Conservation (phyloP, 1,140 invertebrate species). For the Drosophila hydei region DNA sequence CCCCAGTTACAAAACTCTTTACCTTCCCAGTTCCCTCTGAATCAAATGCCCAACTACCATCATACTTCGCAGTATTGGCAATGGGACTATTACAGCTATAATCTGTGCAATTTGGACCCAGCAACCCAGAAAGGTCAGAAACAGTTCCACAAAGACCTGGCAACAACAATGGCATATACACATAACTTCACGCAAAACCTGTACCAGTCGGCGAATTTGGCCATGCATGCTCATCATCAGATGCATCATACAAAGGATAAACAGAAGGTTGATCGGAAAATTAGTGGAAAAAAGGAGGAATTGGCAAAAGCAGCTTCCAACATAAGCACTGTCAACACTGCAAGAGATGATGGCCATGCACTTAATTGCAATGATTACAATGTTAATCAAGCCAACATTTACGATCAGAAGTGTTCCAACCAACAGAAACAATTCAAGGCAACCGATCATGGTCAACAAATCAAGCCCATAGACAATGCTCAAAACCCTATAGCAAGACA, state of each 20-base stretch:
- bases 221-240: conserved; percentile 78
- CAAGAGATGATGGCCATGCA: conserved; percentile 50
- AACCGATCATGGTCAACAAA: conserved; percentile 61
- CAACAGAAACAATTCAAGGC: conserved; percentile 62
- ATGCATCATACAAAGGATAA: conserved; percentile 79
- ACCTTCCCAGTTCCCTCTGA: conserved; percentile 85
- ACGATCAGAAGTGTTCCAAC: conserved; percentile 60
- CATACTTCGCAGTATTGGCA: conserved; percentile 87
- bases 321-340: conserved; percentile 32
- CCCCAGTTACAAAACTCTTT: conserved; percentile 74
- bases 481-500: conserved; percentile 48
- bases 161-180: conserved; percentile 80
- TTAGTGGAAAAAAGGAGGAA: conserved; percentile 68
- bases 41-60: conserved; percentile 87
- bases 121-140: conserved; percentile 77
- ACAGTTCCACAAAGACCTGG: conserved; percentile 82
- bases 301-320: conserved; percentile 35
- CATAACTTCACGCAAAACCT: conserved; percentile 80
- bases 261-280: conserved; percentile 71
- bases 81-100: conserved; percentile 87
- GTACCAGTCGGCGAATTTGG: conserved; percentile 69
- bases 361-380: conserved; percentile 66
- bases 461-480: conserved; percentile 56
- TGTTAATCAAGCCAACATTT: conserved; percentile 55
- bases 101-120: conserved; percentile 85